Base-by-base conservation (phyloP, 2,797 vertebrate genomes). In the Hypotaenidia philippensis region DNA sequence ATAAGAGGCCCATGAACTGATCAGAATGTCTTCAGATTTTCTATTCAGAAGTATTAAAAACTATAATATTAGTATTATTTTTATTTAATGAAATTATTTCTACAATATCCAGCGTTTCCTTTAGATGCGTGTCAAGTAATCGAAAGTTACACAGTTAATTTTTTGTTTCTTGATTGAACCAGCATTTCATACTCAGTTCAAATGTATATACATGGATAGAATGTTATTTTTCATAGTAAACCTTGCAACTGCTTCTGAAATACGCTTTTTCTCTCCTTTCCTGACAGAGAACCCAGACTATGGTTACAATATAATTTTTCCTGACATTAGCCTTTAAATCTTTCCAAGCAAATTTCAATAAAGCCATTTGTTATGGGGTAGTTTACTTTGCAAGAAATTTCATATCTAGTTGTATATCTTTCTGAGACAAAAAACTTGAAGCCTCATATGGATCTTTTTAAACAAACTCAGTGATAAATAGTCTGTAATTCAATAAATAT, bases 401-500 rank as follows among this genome's bases (percentile, higher is more conserved):
- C 61, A 36, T 69, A 89, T 91, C 71, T 75, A 89, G 69, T 40
- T 93, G 50, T 89, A 40, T 76, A 75, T 86, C 69, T 90, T 94
- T 70, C 64, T 83, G 63, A 81, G 45, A 57, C 41, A 83, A 89
- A 91, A 92, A 74, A 40, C 44, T 32, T 65, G 76, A 90, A 83
- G 34, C 26, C 47, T 92, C 23, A 23, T 71, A 78, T 49, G 29
- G 69, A 83, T 94, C 65, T 94, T 84, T 85, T 89, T 9, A 93
- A 91, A 91, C 81, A 93, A 96, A 96, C 47, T 79, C 76, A 45
- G 72, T 41, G 76, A 93, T 87, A 83, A 89, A 87, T 83, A 69
- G 76, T 70, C 77, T 87, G 55, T 71, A 94, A 91, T 91, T 89
- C 82, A 93, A 91, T 94, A 91, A 89, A 72, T 81, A 87, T 69